A percentile compares a stretch with the other conserved stretches of the same genome.
Conservation (phyloP, 2,113 vertebrate species). For the Gambusia holbrooki region DNA sequence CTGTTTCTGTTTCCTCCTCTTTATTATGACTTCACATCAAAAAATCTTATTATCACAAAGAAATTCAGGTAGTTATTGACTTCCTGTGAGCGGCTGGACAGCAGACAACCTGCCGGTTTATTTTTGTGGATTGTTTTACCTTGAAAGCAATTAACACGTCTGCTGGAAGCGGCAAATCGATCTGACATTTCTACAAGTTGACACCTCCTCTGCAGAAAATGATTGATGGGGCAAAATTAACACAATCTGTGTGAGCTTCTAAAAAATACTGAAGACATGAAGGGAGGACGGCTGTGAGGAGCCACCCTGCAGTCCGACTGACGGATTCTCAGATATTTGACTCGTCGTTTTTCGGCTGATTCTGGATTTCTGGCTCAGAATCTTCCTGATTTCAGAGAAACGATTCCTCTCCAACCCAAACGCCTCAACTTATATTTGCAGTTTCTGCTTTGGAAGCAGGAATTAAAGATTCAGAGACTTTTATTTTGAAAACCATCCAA, state of each 20-base stretch:
- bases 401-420: neutral
- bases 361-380: neutral
- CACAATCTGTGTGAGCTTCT: neutral
- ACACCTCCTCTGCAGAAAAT: constrained; percentile 12
- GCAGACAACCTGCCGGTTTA: constrained; percentile 17
- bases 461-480: neutral
- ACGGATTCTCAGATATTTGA: too few relatives aligned
- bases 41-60: neutral
- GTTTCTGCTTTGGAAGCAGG: neutral
- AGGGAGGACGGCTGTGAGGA: neutral
- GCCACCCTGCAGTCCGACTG: neutral
- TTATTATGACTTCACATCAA: neutral
- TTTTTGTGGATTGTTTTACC: constrained; percentile 1
- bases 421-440: neutral
- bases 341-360: too few relatives aligned
- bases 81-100: constrained; percentile 6
- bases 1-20: neutral
- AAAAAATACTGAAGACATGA: constrained; percentile 21
- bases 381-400: neutral
- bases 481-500: neutral
- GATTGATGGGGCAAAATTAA: constrained; percentile 19
- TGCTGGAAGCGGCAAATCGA: constrained; percentile 37
- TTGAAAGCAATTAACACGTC: constrained; percentile 23
- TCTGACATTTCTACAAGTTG: constrained; percentile 13
- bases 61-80: constrained; percentile 25